Evolutionary conservation across 2,888 invertebrate species (phyloP).

Genomic region (Halocaridina rubra): DNA sequence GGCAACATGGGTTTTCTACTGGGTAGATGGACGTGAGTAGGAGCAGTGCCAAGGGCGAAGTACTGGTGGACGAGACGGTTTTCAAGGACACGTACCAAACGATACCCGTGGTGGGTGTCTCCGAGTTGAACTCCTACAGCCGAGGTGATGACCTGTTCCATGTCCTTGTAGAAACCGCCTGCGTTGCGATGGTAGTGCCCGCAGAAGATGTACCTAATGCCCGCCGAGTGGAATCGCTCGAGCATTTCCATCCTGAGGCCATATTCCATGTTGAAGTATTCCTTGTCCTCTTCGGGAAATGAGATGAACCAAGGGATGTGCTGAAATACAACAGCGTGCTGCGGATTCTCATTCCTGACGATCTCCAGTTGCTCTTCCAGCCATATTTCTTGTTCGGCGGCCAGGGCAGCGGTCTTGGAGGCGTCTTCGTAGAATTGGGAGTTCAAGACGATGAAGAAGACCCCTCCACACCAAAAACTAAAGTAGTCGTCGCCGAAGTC

Average conservation of each 20-base stretch:
- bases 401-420: conserved; percentile 66
- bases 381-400: conserved; percentile 69
- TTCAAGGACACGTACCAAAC: conserved; percentile 69
- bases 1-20: background rate
- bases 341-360: conserved; percentile 64
- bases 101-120: conserved; percentile 68
- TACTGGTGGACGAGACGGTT: conserved; percentile 69
- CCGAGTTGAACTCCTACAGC: conserved; percentile 71
- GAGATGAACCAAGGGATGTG: conserved; percentile 71
- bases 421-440: conserved; percentile 69
- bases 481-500: conserved; percentile 71
- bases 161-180: conserved; percentile 68
- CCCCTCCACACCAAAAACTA: conserved; percentile 71
- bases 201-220: conserved; percentile 70
- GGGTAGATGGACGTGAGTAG: background rate
- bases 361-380: conserved; percentile 67
- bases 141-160: conserved; percentile 70
- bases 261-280: conserved; percentile 68
- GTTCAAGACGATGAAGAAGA: conserved; percentile 71
- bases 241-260: conserved; percentile 67
- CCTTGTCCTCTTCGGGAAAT: conserved; percentile 67
- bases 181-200: conserved; percentile 72
- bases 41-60: conserved; percentile 65
- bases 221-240: conserved; percentile 68
- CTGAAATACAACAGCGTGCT: conserved; percentile 69